A percentile compares a stretch with the other conserved stretches of the same genome.
phyloP scores from a whole-genome alignment of 2,888 invertebrate genomes.

The Hylaea fasciaria region DNA sequence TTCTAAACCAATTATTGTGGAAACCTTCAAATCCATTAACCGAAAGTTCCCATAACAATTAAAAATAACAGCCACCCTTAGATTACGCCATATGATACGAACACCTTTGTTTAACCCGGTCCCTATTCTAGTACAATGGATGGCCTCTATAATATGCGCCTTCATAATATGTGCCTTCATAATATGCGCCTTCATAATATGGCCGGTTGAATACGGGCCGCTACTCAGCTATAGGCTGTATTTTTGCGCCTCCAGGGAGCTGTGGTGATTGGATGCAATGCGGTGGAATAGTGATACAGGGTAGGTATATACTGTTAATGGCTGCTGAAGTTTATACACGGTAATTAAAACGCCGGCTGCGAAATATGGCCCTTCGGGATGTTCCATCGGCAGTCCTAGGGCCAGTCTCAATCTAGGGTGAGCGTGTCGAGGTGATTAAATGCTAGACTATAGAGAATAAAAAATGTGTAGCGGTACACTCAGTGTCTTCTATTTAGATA shows the following conservation, averaged over 20 bases:
- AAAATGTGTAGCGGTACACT: too few relatives aligned
- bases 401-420: too few relatives aligned
- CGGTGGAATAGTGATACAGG: constrained; percentile 47
- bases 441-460: too few relatives aligned
- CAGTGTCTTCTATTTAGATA: too few relatives aligned
- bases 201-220: constrained; percentile 38
- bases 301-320: constrained; percentile 22
- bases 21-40: neutral
- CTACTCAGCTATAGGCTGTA: constrained; percentile 47
- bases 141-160: constrained; percentile 24
- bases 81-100: constrained; percentile 24
- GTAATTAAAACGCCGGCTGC: constrained; percentile 5
- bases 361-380: too few relatives aligned
- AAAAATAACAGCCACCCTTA: constrained; percentile 33
- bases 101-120: constrained; percentile 40
- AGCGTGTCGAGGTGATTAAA: neutral
- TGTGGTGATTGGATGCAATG: constrained; percentile 66
- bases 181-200: constrained; percentile 25
- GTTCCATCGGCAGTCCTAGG: too few relatives aligned
- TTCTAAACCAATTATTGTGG: too few relatives aligned
- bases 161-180: constrained; percentile 25
- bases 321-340: constrained; percentile 15
- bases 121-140: constrained; percentile 49
- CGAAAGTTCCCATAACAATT: constrained; percentile 19
- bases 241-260: constrained; percentile 64